A percentile compares a stretch with the other conserved stretches of the same genome.
Evolutionary conservation across 2,888 invertebrate genomes (phyloP).

Genomic region (Hanleya hanleyi): DNA sequence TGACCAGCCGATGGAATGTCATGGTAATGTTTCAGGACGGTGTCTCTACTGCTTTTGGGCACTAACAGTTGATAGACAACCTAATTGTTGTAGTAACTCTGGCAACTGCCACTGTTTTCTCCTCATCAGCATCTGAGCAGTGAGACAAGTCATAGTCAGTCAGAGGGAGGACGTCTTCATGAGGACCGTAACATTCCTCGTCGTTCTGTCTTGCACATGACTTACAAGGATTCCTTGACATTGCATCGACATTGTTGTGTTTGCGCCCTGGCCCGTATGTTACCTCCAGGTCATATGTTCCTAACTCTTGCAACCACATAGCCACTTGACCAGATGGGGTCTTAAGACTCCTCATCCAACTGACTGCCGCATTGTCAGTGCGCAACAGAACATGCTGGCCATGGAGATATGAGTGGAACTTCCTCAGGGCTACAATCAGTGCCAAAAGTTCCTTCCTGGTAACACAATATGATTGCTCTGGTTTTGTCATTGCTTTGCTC

Average conservation of each 20-base stretch:
- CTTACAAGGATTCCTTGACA: background rate
- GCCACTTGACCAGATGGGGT: background rate
- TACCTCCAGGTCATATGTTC: conserved; percentile 7
- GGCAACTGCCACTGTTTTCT: background rate
- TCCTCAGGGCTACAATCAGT: conserved; percentile 4
- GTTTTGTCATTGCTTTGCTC: background rate
- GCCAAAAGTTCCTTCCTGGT: conserved; percentile 14
- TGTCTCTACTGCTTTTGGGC: background rate
- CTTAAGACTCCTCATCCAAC: conserved; percentile 13
- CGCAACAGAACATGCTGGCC: conserved; percentile 12
- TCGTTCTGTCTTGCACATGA: background rate
- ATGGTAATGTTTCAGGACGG: background rate
- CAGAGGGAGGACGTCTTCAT: background rate
- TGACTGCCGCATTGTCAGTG: conserved; percentile 11
- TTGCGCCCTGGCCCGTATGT: background rate
- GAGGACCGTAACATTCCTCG: background rate
- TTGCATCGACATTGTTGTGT: background rate
- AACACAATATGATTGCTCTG: conserved; percentile 10
- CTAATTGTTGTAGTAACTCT: background rate
- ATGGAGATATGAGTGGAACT: conserved; percentile 11
- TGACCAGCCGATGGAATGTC: background rate
- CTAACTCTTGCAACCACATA: conserved; percentile 7
- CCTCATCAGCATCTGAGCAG: background rate
- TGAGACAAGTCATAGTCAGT: background rate
- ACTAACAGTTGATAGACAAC: background rate